Percentiles rank a stretch among this genome's conserved stretches.
Evolutionary conservation across 2,113 vertebrate species (phyloP).

Genomic region (Elephantulus edwardii): DNA sequence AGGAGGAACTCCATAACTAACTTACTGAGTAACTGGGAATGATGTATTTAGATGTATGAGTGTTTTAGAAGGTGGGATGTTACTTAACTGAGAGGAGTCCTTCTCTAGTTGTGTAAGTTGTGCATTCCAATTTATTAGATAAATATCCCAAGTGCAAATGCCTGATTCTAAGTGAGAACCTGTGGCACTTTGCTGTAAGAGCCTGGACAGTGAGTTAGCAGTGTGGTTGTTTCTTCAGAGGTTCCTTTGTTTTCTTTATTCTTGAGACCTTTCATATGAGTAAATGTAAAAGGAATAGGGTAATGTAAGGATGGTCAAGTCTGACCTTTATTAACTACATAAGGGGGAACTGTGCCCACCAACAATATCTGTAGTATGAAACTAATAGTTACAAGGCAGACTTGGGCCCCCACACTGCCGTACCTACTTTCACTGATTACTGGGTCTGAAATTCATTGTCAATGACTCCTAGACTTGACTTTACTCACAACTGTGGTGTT

Average conservation of each 20-base stretch:
- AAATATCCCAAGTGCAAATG: neutral
- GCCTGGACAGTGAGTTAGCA: neutral
- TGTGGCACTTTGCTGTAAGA: neutral
- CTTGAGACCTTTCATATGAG: constrained; percentile 9
- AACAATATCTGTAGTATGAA: no score
- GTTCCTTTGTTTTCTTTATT: constrained; percentile 48
- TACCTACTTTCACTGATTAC: no score
- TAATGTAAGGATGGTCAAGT: no score
- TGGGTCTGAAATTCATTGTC: no score
- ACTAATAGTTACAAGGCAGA: no score
- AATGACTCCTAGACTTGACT: no score
- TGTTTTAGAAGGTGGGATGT: constrained; percentile 8
- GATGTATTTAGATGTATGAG: neutral
- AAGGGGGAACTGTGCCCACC: no score
- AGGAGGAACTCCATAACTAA: constrained; percentile 20
- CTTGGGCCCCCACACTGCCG: no score
- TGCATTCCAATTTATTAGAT: neutral
- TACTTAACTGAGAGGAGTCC: neutral
- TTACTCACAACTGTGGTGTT: no score
- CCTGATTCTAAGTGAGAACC: neutral
- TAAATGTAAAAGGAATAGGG: no score
- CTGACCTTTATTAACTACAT: no score
- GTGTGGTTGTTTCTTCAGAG: neutral
- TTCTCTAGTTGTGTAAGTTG: constrained; percentile 3
- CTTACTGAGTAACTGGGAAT: neutral